A percentile compares a stretch with the other conserved stretches of the same genome.
Evolutionary conservation across 2,888 invertebrate species (phyloP).

Genomic region (Diachrysia chrysitis): DNA sequence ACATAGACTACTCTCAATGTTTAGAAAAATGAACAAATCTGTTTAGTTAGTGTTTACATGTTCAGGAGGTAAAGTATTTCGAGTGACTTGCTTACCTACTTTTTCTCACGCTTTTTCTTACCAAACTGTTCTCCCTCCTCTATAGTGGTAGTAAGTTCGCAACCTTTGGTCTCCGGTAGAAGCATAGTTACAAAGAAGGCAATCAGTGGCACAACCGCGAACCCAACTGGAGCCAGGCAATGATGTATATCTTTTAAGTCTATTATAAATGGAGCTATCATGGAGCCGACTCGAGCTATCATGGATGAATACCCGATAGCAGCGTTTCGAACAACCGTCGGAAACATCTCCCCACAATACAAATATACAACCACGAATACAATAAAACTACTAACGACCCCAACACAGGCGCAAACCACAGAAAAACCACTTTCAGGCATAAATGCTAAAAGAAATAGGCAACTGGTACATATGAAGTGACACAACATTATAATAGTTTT

Average conservation of each 20-base stretch:
- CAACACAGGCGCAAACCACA: constrained; percentile 91
- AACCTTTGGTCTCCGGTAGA: constrained; percentile 94
- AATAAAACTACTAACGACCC: constrained; percentile 94
- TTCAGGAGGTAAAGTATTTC: not conserved
- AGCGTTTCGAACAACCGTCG: constrained; percentile 95
- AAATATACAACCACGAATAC: constrained; percentile 95
- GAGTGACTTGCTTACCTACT: not conserved
- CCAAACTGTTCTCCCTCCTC: constrained; percentile 92
- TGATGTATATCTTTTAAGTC: constrained; percentile 82
- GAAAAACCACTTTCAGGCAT: constrained; percentile 79
- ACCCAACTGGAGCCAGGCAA: constrained; percentile 92
- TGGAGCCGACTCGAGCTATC: constrained; percentile 95
- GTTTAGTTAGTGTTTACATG: not conserved
- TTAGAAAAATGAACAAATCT: constrained; percentile 7
- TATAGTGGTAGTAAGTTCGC: constrained; percentile 93
- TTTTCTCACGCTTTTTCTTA: constrained; percentile 53
- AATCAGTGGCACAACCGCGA: constrained; percentile 91
- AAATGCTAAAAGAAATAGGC: constrained; percentile 90
- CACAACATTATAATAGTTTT: constrained; percentile 90
- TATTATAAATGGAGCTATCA: constrained; percentile 94
- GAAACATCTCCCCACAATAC: constrained; percentile 95
- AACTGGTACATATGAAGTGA: constrained; percentile 89
- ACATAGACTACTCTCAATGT: too few relatives aligned
- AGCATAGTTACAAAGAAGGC: constrained; percentile 86
- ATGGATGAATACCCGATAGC: constrained; percentile 96